These are phyloP conservation scores for Dione vanillae DNA, from an alignment of 2,888 invertebrate species.

Conservation along the genomic window DNA sequence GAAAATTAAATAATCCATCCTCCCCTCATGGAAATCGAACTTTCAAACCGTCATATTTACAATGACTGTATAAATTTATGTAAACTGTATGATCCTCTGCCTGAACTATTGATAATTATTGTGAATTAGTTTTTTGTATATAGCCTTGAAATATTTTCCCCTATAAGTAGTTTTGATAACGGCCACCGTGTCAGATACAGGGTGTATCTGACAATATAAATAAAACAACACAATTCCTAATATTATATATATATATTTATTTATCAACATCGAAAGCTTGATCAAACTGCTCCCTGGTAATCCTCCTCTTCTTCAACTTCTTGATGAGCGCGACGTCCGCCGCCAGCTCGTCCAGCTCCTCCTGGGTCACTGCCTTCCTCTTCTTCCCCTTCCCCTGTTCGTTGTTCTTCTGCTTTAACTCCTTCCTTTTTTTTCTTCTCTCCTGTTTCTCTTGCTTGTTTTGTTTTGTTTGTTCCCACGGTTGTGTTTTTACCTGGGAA, in stretches of 20 bases:
- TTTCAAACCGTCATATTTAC: too few relatives aligned
- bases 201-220: neutral
- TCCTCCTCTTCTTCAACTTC: slow-evolving; percentile 93
- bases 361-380: slow-evolving; percentile 83
- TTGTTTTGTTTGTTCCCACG: slow-evolving; percentile 92
- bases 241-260: slow-evolving; percentile 49
- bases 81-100: too few relatives aligned
- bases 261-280: slow-evolving; percentile 83
- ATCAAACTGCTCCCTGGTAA: slow-evolving; percentile 87
- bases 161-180: too few relatives aligned
- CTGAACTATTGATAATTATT: too few relatives aligned
- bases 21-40: too few relatives aligned
- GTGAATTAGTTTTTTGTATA: too few relatives aligned
- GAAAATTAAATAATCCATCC: too few relatives aligned
- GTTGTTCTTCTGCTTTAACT: slow-evolving; percentile 76
- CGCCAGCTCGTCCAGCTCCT: slow-evolving; percentile 90
- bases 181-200: too few relatives aligned
- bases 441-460: slow-evolving; percentile 87
- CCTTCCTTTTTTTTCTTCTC: slow-evolving; percentile 86
- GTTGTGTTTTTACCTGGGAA: slow-evolving; percentile 83
- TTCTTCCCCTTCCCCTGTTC: slow-evolving; percentile 76
- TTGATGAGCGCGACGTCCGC: slow-evolving; percentile 93
- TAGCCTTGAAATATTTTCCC: too few relatives aligned
- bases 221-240: neutral
- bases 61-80: too few relatives aligned